phyloP scores from a whole-genome alignment of 2,797 vertebrate species.

The Ataeniobius toweri region DNA sequence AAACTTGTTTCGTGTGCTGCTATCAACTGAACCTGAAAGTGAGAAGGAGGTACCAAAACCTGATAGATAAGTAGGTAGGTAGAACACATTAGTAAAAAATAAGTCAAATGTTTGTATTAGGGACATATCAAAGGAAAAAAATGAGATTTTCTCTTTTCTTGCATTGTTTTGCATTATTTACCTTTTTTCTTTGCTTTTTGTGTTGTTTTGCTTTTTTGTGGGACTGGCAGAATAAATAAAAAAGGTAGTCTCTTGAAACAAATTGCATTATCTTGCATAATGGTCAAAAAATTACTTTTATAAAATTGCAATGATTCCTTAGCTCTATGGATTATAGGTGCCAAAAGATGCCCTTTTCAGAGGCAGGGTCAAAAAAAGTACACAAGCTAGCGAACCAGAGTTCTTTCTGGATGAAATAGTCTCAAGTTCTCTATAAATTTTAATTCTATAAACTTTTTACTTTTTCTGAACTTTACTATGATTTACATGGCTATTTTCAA shows the following conservation, averaged over 20 bases:
- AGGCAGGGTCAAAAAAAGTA: no score
- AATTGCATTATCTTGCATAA: not conserved
- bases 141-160: not conserved
- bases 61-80: not conserved
- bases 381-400: no score
- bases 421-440: no score
- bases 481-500: no score
- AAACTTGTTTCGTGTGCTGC: constrained; percentile 53
- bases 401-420: no score
- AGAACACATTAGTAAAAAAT: not conserved
- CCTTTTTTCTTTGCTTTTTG: not conserved
- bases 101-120: not conserved
- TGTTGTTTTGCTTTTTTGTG: not conserved
- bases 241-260: not conserved
- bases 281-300: not conserved
- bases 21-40: constrained; percentile 40
- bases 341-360: not conserved
- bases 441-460: no score
- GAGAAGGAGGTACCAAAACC: constrained; percentile 38
- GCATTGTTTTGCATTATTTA: not conserved
- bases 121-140: not conserved
- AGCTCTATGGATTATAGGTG: not conserved
- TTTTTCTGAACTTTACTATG: no score
- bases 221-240: not conserved
- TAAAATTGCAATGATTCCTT: not conserved